Percentiles rank a stretch among this genome's conserved stretches.
phyloP scores from a whole-genome alignment of 2,113 vertebrate genomes.

The Pachyramphus minor region DNA sequence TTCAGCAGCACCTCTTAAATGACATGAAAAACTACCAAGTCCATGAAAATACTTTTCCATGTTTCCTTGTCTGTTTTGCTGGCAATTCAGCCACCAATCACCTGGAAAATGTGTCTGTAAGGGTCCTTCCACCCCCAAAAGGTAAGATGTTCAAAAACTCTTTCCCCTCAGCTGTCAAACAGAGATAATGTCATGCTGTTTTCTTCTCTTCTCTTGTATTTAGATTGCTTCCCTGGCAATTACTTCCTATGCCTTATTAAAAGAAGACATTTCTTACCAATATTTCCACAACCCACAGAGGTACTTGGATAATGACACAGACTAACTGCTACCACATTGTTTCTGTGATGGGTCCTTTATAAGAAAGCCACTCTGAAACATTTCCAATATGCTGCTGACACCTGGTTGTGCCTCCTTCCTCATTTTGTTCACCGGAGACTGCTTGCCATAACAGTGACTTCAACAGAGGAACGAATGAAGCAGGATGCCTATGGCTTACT shows the following conservation, averaged over 20 bases:
- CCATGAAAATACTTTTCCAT: background rate
- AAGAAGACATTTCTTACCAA: background rate
- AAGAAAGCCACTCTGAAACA: background rate
- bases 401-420: background rate
- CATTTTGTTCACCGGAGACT: background rate
- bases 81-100: background rate
- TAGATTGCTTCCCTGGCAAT: background rate
- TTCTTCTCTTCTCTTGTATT: background rate
- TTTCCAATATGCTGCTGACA: background rate
- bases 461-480: background rate
- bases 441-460: background rate
- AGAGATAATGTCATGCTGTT: background rate
- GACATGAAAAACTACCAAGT: background rate
- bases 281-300: background rate
- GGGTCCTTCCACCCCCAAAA: background rate
- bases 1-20: background rate
- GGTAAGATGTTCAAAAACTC: background rate
- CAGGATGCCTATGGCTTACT: background rate
- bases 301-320: background rate
- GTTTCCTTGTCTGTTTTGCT: background rate
- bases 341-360: background rate
- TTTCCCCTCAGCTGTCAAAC: background rate
- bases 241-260: background rate
- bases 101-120: background rate
- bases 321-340: background rate